Evolutionary conservation across 2,888 invertebrate species (phyloP), one percentile per base, ranked within the genome.

Genomic region (Spialia ferax): DNA sequence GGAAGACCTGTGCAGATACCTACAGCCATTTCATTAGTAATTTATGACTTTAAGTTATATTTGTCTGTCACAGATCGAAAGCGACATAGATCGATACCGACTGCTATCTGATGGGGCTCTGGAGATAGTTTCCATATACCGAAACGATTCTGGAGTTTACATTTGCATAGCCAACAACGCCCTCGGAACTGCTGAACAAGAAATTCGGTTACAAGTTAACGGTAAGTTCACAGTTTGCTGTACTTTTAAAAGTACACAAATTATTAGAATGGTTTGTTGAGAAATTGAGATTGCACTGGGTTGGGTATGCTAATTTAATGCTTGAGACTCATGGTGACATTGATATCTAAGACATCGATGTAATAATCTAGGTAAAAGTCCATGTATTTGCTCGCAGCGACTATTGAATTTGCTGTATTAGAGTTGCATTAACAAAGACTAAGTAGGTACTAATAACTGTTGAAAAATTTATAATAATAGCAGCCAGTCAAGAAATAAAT

Each of bases 91-190:
- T 23, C 95, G 97, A 69, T 97, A 96, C 86, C 95, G 96, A 35
- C 92, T 97, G 69, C 85, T 95, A 48, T 91, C 95, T 0, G 96
- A 96, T 78, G 97, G 97, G 15, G 95, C 97, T 1, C 92, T 98
- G 63, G 97, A 98, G 86, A 98, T 99, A 71, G 95, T 97, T 15
- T 96, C 97, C 48, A 94, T 98, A 29, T 96, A 96, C 80, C 95
- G 95, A 73, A 95, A 96, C 64, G 99, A 99, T 86, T 95, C 96
- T 23, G 99, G 98, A 42, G 95, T 96, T 11, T 99, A 99, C 86
- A 95, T 97, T 65, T 99, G 99, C 81, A 94, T 96, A 8, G 99
- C 98, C 0, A 96, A 96, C 81, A 99, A 99, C 86, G 95, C 95
- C 1, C 88, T 97, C 26, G 97, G 97, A 18, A 87, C 94, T 59